Evolutionary conservation across 2,888 invertebrate genomes (phyloP), one percentile per base, ranked within the genome.

Genomic region (Oithona nana): DNA sequence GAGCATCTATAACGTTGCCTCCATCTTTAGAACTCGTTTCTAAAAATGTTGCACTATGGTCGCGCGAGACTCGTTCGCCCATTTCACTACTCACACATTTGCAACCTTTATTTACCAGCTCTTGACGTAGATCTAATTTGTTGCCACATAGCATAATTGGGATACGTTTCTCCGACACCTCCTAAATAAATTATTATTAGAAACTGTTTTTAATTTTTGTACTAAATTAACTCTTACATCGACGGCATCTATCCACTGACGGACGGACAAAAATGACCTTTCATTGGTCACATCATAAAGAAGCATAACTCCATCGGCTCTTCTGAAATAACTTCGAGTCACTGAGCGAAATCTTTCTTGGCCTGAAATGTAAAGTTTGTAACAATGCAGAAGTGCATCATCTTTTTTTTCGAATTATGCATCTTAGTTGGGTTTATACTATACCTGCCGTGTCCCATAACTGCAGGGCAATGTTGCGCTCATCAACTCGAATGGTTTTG

Each of bases 381-480:
- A n/a, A n/a, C n/a, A n/a, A n/a, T n/a, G n/a, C 11, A 48, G 11
- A 48, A 16, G 16, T 11, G 16, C 11, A 48, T 13, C 48, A 48
- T 48, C 48, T 48, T 11, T 13, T 13, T 13, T 13, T 11, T 48
- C 11, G 48, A 16, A 16, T 48, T 48, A 13, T 13, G 16, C 11
- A 48, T 48, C 13, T 48, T 48, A 11, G 48, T 48, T 48, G 13
- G 16, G 48, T 48, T 16, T 13, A 48, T 16, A 16, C 11, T 56
- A 64, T 68, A 69, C 80, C 80, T 26, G 80, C 80, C 1, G 80
- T 80, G 67, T 80, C 80, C 80, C 80, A 80, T 6, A 78, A 68
- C 64, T 77, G 77, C 1, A 77, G 68, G 24, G 75, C 74, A 3
- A 77, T 73, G 64, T 74, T 74, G 66, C 71, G 71, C 30, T 73